Evolutionary conservation across 2,113 vertebrate species (phyloP).

Genomic region (Coturnix japonica): DNA sequence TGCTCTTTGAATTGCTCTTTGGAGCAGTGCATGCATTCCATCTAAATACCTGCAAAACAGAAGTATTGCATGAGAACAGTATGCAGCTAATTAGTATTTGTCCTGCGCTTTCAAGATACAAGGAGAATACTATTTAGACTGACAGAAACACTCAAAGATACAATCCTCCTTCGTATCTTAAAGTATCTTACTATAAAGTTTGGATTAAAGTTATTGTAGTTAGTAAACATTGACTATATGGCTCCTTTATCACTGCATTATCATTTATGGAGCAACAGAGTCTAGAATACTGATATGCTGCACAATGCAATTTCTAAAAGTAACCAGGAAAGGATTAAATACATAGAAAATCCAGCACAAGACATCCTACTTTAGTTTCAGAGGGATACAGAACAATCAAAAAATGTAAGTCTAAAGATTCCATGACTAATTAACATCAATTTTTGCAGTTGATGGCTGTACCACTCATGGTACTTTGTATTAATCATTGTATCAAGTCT

Average conservation of each 20-base stretch:
- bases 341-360: not conserved
- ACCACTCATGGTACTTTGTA: not conserved
- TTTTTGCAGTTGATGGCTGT: not conserved
- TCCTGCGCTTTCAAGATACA: not conserved
- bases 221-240: not conserved
- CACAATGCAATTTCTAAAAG: not conserved
- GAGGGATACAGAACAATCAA: not conserved
- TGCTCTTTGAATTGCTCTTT: not conserved
- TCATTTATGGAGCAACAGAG: not conserved
- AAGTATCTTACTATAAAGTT: not conserved
- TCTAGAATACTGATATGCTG: not conserved
- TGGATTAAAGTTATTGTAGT: not conserved
- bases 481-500: not conserved
- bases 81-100: not conserved
- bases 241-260: not conserved
- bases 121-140: not conserved
- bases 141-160: not conserved
- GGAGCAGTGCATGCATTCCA: not conserved
- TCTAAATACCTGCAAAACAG: not conserved
- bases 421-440: not conserved
- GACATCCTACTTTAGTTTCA: not conserved
- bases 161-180: not conserved
- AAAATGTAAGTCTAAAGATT: not conserved
- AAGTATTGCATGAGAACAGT: not conserved
- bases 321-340: not conserved